phyloP scores from a whole-genome alignment of 2,797 vertebrate genomes.

The Brachyrhaphis roseni region DNA sequence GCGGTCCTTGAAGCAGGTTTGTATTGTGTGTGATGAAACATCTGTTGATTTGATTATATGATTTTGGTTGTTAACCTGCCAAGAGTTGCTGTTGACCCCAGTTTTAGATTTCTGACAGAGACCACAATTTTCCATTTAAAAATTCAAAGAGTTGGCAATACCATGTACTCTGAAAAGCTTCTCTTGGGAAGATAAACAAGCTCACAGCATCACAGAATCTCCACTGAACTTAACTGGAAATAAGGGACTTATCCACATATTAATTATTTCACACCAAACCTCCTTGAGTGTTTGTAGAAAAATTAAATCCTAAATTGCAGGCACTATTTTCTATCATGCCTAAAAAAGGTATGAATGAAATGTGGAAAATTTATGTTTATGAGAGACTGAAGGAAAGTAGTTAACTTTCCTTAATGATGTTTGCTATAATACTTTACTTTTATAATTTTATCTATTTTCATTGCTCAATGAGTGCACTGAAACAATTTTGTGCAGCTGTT shows the following conservation, averaged over 20 bases:
- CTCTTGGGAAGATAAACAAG: background rate
- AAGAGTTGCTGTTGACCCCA: background rate
- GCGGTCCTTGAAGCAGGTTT: background rate
- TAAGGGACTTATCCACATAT: background rate
- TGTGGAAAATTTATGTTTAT: background rate
- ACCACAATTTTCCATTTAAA: background rate
- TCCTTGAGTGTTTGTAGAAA: background rate
- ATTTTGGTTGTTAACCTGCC: background rate
- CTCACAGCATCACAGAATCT: background rate
- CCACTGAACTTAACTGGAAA: background rate
- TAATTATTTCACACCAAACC: background rate
- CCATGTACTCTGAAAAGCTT: background rate
- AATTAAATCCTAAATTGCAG: background rate
- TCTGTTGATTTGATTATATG: background rate
- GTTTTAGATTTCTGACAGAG: background rate
- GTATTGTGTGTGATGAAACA: background rate
- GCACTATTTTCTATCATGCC: background rate
- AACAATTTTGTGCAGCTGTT: no score
- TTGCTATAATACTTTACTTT: background rate
- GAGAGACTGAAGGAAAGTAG: background rate
- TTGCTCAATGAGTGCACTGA: background rate
- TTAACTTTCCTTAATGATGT: background rate
- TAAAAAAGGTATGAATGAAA: background rate
- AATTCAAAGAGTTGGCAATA: background rate
- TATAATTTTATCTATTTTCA: background rate